phyloP scores from a whole-genome alignment of 1,140 invertebrate species.

The Brevipalpus yothersi region DNA sequence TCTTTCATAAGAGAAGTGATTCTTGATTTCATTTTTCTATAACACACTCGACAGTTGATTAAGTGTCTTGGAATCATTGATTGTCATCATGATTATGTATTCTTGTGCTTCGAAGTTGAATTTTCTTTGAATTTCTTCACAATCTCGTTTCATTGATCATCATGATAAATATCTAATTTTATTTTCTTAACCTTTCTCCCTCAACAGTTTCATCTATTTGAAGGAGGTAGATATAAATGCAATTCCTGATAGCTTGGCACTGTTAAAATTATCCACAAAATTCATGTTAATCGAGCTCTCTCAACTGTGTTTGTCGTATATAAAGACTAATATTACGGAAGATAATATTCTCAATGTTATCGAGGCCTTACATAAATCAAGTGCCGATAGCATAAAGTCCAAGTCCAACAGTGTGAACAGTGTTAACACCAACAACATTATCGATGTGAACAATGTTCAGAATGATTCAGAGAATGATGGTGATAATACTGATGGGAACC shows the following conservation, averaged over 20 bases:
- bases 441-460: too few relatives aligned
- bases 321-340: constrained; percentile 24
- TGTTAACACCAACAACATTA: too few relatives aligned
- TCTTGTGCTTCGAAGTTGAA: background rate
- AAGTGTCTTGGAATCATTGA: too few relatives aligned
- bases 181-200: constrained; percentile 6
- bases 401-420: background rate
- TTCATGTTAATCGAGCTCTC: constrained; percentile 36
- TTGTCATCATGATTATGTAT: background rate
- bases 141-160: background rate
- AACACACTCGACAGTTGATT: too few relatives aligned
- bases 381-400: background rate
- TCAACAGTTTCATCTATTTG: constrained; percentile 11
- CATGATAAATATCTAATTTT: background rate
- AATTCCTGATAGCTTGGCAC: constrained; percentile 31
- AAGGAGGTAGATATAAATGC: constrained; percentile 33
- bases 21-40: too few relatives aligned
- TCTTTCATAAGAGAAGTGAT: too few relatives aligned
- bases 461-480: too few relatives aligned
- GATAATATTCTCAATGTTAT: constrained; percentile 27
- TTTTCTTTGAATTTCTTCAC: background rate
- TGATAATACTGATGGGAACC: too few relatives aligned
- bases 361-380: constrained; percentile 9
- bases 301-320: constrained; percentile 30
- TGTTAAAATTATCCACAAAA: constrained; percentile 37